Evolutionary conservation across 2,797 vertebrate genomes (phyloP), one percentile per base, ranked within the genome.

Genomic region (Silurus aristotelis): DNA sequence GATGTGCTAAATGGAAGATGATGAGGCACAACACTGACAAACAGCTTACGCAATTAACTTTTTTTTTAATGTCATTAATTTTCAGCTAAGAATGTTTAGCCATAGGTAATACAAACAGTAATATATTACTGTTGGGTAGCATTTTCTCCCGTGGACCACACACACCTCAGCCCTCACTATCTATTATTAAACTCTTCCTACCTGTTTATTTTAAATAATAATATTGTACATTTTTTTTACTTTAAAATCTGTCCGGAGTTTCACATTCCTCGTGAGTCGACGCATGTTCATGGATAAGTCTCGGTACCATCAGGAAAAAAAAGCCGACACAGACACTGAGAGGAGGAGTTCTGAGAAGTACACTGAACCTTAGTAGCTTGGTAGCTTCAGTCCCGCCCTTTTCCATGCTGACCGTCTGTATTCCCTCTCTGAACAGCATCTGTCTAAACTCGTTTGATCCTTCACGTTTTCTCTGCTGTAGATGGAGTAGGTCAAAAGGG

Each of bases 381-480:
- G 10, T 2, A 52, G 0, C 20, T 52, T 15, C 13, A 48, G 38
- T 38, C 38, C 38, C 38, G 1, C 38, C 38, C 38, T 38, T 38
- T 38, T 38, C 4, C 38, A 38, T 38, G 38, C 38, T 38, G 38
- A 38, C 38, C 48, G 25, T 58, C 80, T 80, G 64, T 52, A 8
- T 61, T n/a, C 52, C 52, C 43, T 82, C 55, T 82, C 76, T 55
- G 70, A 83, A 58, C 22, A 64, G 68, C 13, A 25, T 71, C 78
- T 55, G 86, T 38, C 72, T 38, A 6, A 8, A 27, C 58, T 46
- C 25, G 12, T 68, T 63, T 52, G 38, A 67, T 80, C 68, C 81
- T 56, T 80, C 22, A 46, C 52, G 60, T 15, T 71, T 31, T n/a
- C 81, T 17, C 25, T 56, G 66, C 52, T 80, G 56, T 25, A 83